A percentile compares a stretch with the other conserved stretches of the same genome.
phyloP scores from a whole-genome alignment of 2,888 invertebrate genomes.

The Thymelicus acteon region DNA sequence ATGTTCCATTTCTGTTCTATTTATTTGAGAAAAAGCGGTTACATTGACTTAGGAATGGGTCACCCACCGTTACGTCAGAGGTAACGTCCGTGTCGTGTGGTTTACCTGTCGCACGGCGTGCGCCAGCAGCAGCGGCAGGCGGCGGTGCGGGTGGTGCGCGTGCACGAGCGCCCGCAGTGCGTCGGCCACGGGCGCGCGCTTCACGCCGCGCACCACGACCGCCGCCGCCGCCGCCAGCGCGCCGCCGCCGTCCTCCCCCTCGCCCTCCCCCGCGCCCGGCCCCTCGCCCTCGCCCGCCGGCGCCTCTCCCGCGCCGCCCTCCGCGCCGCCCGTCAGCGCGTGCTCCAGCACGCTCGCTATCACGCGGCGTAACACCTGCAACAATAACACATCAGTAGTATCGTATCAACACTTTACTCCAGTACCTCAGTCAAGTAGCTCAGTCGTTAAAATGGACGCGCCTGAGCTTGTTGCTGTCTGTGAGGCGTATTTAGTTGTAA shows the following conservation, averaged over 20 bases:
- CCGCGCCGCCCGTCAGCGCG: conserved; percentile 58
- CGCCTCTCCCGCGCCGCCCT: conserved; percentile 38
- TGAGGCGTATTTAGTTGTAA: no score
- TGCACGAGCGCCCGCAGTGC: conserved; percentile 59
- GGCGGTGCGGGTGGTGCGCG: conserved; percentile 52
- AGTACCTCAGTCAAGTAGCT: no score
- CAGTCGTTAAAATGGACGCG: no score
- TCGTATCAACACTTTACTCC: background rate
- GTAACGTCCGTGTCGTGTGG: background rate
- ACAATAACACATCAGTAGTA: background rate
- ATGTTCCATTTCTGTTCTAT: no score
- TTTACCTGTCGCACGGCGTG: conserved; percentile 53
- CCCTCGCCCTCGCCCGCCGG: conserved; percentile 37
- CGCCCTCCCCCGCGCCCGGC: conserved; percentile 37
- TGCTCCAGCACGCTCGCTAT: conserved; percentile 63
- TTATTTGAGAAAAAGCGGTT: no score
- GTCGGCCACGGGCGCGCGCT: conserved; percentile 56
- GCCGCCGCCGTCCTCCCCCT: conserved; percentile 36
- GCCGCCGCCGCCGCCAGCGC: conserved; percentile 44
- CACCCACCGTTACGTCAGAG: background rate
- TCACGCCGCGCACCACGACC: conserved; percentile 50
- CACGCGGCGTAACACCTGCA: conserved; percentile 63
- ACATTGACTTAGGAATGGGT: no score
- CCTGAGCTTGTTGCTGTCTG: no score
- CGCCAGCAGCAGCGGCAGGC: conserved; percentile 66